A percentile compares a stretch with the other conserved stretches of the same genome.
Conservation (phyloP, 1,140 invertebrate species). For the Teleopsis dalmanni region DNA sequence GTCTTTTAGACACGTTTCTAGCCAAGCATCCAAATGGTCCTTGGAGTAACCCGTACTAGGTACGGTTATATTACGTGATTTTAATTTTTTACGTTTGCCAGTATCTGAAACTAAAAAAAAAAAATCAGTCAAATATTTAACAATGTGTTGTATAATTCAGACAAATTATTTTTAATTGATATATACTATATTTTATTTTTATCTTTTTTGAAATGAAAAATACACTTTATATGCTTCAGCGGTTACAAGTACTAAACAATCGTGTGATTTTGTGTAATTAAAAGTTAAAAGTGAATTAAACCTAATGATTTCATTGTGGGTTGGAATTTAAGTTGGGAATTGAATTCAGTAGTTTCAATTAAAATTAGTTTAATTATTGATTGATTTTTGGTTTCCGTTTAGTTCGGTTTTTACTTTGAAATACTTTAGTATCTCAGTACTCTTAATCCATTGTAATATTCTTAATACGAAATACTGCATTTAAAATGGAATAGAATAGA, state of each 20-base stretch:
- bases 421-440: too few relatives aligned
- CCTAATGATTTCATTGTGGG: background rate
- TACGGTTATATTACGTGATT: constrained; percentile 26
- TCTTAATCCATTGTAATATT: too few relatives aligned
- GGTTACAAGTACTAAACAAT: too few relatives aligned
- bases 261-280: too few relatives aligned
- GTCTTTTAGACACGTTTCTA: constrained; percentile 39
- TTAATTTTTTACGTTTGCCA: constrained; percentile 37
- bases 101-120: constrained; percentile 3
- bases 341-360: background rate
- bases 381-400: too few relatives aligned
- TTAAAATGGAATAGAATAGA: too few relatives aligned
- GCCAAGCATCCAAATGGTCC: constrained; percentile 40
- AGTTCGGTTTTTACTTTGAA: too few relatives aligned
- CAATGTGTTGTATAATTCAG: background rate
- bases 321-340: background rate
- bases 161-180: background rate
- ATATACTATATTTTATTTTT: background rate
- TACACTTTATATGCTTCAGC: background rate
- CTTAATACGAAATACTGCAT: too few relatives aligned
- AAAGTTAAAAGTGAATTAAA: background rate
- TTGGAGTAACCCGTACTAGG: constrained; percentile 22
- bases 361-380: too few relatives aligned
- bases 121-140: constrained; percentile 1
- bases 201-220: background rate